phyloP scores from a whole-genome alignment of 2,888 invertebrate genomes.

The Vesta saturnalis region DNA sequence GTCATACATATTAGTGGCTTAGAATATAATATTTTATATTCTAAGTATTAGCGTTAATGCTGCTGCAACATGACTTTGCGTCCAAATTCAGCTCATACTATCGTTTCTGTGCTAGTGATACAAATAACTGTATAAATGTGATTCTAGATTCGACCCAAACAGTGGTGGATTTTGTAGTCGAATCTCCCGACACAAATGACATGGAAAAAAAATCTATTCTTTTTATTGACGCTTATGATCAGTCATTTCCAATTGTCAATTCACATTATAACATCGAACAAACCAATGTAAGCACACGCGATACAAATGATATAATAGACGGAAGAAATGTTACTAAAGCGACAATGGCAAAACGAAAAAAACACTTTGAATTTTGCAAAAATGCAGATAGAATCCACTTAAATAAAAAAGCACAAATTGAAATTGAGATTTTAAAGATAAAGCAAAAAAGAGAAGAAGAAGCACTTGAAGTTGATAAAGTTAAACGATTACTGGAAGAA shows the following conservation, averaged over 20 bases:
- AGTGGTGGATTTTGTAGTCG: background rate
- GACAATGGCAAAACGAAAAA: background rate
- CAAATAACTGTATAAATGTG: no score
- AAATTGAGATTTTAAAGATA: background rate
- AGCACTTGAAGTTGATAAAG: background rate
- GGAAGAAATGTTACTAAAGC: background rate
- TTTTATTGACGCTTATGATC: no score
- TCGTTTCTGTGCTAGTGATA: no score
- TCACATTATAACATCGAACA: background rate
- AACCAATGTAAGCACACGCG: background rate
- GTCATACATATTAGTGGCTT: no score
- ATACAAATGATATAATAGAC: background rate
- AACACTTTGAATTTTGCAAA: background rate
- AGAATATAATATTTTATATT: no score
- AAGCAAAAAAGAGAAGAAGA: background rate
- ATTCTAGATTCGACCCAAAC: background rate
- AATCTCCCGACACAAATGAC: background rate
- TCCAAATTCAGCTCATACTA: no score
- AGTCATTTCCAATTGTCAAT: background rate
- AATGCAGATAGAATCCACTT: background rate
- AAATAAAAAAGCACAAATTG: background rate
- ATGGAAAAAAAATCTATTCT: background rate
- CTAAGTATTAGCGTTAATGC: no score
- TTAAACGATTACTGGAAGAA: background rate
- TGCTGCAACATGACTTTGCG: no score